Conservation (phyloP, 2,113 vertebrate genomes). For the Daubentonia madagascariensis region DNA sequence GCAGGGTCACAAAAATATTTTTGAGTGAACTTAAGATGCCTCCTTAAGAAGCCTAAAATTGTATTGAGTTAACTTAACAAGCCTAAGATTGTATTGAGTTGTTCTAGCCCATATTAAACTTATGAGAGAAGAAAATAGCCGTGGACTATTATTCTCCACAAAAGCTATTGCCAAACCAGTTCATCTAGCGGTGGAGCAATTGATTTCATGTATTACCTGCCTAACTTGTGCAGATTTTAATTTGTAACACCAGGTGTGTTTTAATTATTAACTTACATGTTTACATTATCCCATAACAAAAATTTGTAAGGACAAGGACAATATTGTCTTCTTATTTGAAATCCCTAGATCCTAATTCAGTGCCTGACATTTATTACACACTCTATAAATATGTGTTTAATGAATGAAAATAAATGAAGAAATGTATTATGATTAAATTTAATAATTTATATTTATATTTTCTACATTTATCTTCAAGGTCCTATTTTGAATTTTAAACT, state of each 20-base stretch:
- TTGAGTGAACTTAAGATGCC: not conserved
- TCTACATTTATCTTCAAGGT: not conserved
- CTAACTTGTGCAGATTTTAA: not conserved
- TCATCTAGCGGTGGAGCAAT: not conserved
- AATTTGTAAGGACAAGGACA: not conserved
- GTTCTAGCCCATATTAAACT: not conserved
- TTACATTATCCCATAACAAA: not conserved
- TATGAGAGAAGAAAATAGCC: not conserved
- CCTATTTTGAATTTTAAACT: conserved; percentile 4
- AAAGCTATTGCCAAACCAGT: not conserved
- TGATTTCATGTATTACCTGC: not conserved
- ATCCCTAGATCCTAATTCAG: not conserved
- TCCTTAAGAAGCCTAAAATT: not conserved
- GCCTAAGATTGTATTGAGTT: not conserved
- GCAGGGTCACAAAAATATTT: not conserved
- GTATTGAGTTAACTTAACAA: no score
- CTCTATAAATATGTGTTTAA: not conserved
- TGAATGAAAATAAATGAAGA: conserved; percentile 4
- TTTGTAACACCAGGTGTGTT: not conserved
- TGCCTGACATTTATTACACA: not conserved
- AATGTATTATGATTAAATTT: not conserved
- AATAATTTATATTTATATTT: not conserved
- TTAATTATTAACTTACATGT: not conserved
- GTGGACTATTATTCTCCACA: not conserved
- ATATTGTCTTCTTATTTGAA: not conserved